Evolutionary conservation across 92 coral and sea anemone genomes (phyloP).

Genomic region (Desmophyllum pertusum): DNA sequence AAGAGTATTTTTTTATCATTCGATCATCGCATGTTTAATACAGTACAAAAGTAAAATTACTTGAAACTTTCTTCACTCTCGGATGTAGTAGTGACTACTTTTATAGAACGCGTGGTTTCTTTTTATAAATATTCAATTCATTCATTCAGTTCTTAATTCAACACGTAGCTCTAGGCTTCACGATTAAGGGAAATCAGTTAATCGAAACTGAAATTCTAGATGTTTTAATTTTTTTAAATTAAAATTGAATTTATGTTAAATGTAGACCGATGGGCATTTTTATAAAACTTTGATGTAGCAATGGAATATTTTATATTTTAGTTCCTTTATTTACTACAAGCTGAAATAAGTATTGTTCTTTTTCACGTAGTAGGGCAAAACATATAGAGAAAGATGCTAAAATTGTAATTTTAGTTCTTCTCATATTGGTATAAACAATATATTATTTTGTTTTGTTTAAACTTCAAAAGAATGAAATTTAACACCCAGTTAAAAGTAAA

Average conservation of each 20-base stretch:
- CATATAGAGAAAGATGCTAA: background rate
- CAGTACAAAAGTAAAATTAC: constrained; percentile 6
- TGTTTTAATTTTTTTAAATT: background rate
- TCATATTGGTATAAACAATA: background rate
- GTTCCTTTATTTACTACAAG: background rate
- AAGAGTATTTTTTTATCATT: background rate
- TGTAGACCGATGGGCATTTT: background rate
- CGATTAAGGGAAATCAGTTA: background rate
- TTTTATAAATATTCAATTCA: constrained; percentile 1
- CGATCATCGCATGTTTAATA: constrained; percentile 9
- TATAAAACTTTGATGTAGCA: background rate
- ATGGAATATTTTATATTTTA: background rate
- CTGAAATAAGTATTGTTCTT: background rate
- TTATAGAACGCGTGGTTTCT: constrained; percentile 25
- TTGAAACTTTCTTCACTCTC: background rate
- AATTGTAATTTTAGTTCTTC: background rate
- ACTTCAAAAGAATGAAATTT: background rate
- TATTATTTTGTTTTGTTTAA: background rate
- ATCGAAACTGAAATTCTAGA: background rate
- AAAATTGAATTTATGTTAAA: background rate
- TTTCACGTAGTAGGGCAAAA: background rate
- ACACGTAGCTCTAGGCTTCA: background rate
- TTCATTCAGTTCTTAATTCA: constrained; percentile 2
- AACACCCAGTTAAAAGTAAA: background rate
- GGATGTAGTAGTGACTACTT: background rate